Conservation (phyloP, 2,888 invertebrate genomes). For the Stictocephala bisonia region DNA sequence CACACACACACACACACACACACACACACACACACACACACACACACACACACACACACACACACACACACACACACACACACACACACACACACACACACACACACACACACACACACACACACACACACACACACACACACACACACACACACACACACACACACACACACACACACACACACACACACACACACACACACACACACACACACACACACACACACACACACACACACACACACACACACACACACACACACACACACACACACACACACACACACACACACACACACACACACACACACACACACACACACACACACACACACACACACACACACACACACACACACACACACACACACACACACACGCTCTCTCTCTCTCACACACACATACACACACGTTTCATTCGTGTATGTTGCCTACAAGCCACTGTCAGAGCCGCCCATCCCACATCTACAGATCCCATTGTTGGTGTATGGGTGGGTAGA, state of each 20-base stretch:
- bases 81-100: constrained; percentile 13
- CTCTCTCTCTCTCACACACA: neutral
- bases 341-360: constrained; percentile 13
- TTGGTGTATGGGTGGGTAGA: no score
- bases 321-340: constrained; percentile 13
- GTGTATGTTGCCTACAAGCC: no score
- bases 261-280: constrained; percentile 9
- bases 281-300: constrained; percentile 8
- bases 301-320: constrained; percentile 13
- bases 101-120: constrained; percentile 9
- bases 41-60: neutral
- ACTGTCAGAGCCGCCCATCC: no score
- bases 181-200: constrained; percentile 6
- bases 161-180: constrained; percentile 13
- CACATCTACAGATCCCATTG: no score
- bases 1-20: neutral
- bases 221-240: constrained; percentile 1
- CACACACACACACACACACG: constrained; percentile 8
- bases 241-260: constrained; percentile 13
- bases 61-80: neutral
- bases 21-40: neutral
- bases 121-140: neutral
- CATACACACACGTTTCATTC: neutral
- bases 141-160: constrained; percentile 4
- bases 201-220: neutral